These are phyloP conservation scores for Laticauda colubrina DNA, from an alignment of 2,113 vertebrate species.

Conservation along the genomic window DNA sequence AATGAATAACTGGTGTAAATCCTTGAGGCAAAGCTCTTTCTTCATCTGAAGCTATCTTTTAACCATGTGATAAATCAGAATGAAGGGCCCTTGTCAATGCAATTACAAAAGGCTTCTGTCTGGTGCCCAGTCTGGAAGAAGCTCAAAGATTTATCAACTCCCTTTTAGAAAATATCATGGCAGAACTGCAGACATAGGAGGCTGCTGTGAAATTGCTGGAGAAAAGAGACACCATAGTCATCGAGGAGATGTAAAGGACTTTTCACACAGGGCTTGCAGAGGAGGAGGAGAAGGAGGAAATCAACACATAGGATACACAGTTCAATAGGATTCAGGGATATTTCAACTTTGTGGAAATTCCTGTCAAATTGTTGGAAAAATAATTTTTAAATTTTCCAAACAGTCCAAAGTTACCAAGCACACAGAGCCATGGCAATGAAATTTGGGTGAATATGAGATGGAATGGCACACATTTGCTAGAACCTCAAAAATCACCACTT, in stretches of 20 bases:
- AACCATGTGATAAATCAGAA: neutral
- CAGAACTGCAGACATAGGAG: neutral
- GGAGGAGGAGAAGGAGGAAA: too few species aligned
- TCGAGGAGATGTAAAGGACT: neutral
- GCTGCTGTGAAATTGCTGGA: accelerated
- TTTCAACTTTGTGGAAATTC: neutral
- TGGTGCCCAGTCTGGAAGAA: neutral
- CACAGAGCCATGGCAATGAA: neutral
- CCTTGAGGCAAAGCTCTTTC: neutral
- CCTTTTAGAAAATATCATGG: neutral
- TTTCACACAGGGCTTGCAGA: neutral
- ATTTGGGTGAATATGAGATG: neutral
- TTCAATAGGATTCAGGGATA: neutral
- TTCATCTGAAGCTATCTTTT: accelerated
- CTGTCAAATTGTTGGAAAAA: neutral
- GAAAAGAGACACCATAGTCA: neutral
- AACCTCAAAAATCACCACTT: neutral
- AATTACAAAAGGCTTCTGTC: neutral
- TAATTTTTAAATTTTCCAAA: neutral
- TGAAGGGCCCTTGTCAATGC: accelerated
- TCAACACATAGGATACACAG: neutral
- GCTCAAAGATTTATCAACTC: constrained; percentile 2
- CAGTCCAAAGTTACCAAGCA: neutral
- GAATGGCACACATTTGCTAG: neutral
- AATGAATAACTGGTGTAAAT: neutral